Base-by-base conservation (phyloP, 2,113 vertebrate species). In the Malaclemys terrapin region DNA sequence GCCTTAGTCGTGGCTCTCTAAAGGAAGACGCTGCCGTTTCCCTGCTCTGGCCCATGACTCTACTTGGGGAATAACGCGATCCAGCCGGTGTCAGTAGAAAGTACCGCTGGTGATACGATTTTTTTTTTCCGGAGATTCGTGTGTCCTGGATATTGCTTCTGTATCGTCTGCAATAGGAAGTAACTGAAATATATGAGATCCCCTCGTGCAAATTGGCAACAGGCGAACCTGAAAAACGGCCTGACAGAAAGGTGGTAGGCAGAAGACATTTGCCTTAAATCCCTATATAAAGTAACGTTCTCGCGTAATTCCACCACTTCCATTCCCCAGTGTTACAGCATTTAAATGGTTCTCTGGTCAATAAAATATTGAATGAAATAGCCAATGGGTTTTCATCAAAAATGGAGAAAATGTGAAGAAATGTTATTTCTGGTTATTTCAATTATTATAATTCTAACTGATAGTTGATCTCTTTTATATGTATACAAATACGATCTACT, bases 311-410 rank as follows among this genome's bases (percentile, higher is more conserved):
- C 19, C 14, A 38, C 9, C 17, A 0, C 9, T 57, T 10, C 19
- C 0, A 14, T 85, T 45, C n/a, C 5, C 8, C 6, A 79, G 5
- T 1, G 0, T 78, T 88, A 0, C 0, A 0, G 29, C n/a, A 3
- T 45, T 82, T 65, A 78, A 78, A 8, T 0, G 17, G 8, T 42
- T 2, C 5, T 54, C 14, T 0, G 0, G 45, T 25, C 2, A 0
- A 0, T 38, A 2, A 72, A 12, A 6, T 14, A 19, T 5, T 72
- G 65, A 72, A 72, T 38, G n/a, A 72, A 49, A 0, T 1, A n/a
- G 10, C 24, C 24, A 2, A 0, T 5, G 8, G 13, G 1, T 87
- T 35, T 22, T 35, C 8, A 69, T 9, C 16, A 69, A 69, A 65
- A 72, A 72, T 38, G 65, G 35, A 72, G 35, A n/a, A 35, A 17